Evolutionary conservation across 2,113 vertebrate species (phyloP).

Genomic region (Glaucidium brasilianum): DNA sequence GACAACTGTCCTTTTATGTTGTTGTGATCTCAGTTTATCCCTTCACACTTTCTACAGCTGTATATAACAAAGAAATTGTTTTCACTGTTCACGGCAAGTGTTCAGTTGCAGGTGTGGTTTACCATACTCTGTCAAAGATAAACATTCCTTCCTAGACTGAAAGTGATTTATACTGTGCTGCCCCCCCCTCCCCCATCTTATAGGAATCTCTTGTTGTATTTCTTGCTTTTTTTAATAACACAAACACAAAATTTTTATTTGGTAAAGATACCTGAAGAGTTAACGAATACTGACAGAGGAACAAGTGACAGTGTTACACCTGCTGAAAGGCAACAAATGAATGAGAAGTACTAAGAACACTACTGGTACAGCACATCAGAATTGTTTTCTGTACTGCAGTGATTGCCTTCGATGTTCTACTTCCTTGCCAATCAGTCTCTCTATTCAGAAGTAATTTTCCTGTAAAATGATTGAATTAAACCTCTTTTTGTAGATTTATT

Average conservation of each 20-base stretch:
- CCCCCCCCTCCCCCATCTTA: neutral
- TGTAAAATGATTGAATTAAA: neutral
- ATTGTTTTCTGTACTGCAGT: neutral
- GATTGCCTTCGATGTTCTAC: accelerated
- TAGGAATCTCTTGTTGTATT: neutral
- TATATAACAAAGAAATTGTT: neutral
- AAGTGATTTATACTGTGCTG: neutral
- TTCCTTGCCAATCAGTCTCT: neutral
- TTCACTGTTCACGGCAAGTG: neutral
- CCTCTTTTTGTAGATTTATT: neutral
- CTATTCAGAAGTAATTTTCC: neutral
- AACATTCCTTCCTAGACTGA: neutral
- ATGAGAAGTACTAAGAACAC: neutral
- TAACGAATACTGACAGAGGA: neutral
- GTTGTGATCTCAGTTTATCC: neutral
- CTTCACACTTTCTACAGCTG: neutral
- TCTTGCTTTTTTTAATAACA: neutral
- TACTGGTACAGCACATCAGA: neutral
- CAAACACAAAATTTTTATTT: neutral
- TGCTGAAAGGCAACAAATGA: neutral
- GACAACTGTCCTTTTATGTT: neutral
- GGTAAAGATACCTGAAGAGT: neutral
- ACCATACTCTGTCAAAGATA: neutral
- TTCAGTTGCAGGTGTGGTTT: neutral
- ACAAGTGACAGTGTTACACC: neutral